Base-by-base conservation (phyloP, 2,797 vertebrate species). In the Jordanella pulchra region DNA sequence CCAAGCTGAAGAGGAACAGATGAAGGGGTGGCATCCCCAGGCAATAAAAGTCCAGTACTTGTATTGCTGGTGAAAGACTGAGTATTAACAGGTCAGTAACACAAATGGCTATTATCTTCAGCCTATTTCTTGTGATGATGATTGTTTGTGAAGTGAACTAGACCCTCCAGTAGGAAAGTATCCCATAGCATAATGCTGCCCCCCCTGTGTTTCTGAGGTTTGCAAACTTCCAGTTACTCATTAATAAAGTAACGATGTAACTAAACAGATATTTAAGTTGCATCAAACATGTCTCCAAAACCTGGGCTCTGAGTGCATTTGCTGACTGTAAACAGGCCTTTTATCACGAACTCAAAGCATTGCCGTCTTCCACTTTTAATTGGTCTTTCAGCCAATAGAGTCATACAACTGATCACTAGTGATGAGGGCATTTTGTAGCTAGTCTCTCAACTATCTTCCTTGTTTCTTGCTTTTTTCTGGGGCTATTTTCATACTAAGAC, bases 21-120 rank as follows among this genome's bases (percentile, higher is more conserved):
- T 67, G 67, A 84, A 47, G 44, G 53, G 14, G 67, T 39, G 35
- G 35, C 35, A 4, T 39, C 3, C 35, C 35, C 35, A 39, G 35
- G 35, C 35, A 39, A 39, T 39, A 39, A 39, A 39, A 39, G 6
- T 39, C 35, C 1, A 35, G 7, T 35, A 35, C 4, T 35, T 35
- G 35, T 35, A 35, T 35, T 35, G 35, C 35, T 35, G 35, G 35
- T 35, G 35, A 35, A 35, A 35, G 35, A 39, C 35, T 39, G 35
- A 39, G n/a, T n/a, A n/a, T n/a, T n/a, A n/a, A n/a, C n/a, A 39
- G 35, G 35, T 39, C 35, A 39, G 35, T 39, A 39, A 39, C 42
- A 65, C 3, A 75, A 81, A 82, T 88, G 80, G 86, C 81, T 77
- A 72, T 83, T 83, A 78, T 72, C 75, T 67, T 75, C 75, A 84